Evolutionary conservation across 2,888 invertebrate genomes (phyloP).

Genomic region (Eumerus sabulonum): DNA sequence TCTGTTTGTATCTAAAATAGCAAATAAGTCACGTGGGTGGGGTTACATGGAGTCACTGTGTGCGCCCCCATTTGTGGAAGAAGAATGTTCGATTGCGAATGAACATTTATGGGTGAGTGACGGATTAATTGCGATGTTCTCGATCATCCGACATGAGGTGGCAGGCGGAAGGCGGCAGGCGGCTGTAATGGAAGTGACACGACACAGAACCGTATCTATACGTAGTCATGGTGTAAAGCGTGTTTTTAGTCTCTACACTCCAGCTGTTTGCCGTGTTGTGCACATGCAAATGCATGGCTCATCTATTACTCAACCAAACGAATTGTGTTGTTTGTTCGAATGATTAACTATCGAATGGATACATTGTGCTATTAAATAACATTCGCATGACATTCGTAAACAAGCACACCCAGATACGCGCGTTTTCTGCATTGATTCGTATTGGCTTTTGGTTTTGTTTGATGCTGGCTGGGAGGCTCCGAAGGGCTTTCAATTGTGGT

Average conservation of each 20-base stretch:
- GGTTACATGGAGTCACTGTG: constrained; percentile 55
- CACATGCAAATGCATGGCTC: constrained; percentile 12
- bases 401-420: constrained; percentile 22
- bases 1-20: constrained; percentile 25
- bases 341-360: constrained; percentile 20
- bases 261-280: constrained; percentile 29
- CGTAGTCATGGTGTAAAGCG: no score
- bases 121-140: constrained; percentile 66
- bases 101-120: constrained; percentile 69
- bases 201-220: no score
- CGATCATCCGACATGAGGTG: constrained; percentile 14
- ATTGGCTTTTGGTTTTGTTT: not conserved
- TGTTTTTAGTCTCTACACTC: not conserved
- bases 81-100: constrained; percentile 65
- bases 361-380: constrained; percentile 11
- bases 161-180: constrained; percentile 11
- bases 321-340: constrained; percentile 12
- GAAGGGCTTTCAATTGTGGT: constrained; percentile 27
- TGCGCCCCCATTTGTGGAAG: constrained; percentile 63
- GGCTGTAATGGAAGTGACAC: no score
- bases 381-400: constrained; percentile 2
- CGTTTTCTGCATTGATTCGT: not conserved
- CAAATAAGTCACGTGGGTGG: constrained; percentile 55
- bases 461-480: not conserved
- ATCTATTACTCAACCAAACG: constrained; percentile 13